Evolutionary conservation across 2,888 invertebrate species (phyloP).

Genomic region (Norana najaformis): DNA sequence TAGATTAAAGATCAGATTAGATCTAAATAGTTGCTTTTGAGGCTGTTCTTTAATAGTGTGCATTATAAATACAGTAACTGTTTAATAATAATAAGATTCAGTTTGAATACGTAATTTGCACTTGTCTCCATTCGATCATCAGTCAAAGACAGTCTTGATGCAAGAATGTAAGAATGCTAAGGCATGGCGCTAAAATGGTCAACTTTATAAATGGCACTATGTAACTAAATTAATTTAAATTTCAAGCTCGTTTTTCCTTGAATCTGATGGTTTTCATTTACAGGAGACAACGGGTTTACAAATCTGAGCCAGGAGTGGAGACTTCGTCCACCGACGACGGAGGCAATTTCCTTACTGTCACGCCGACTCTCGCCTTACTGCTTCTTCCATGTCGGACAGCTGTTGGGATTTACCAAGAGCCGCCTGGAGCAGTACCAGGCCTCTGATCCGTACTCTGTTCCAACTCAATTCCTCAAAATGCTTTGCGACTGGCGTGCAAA

Average conservation of each 20-base stretch:
- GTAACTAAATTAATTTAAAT: neutral
- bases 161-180: neutral
- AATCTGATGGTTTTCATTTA: neutral
- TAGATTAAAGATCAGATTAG: neutral
- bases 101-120: neutral
- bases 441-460: neutral
- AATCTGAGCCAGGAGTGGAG: neutral
- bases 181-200: neutral
- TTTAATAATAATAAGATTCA: neutral
- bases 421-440: conserved; percentile 22
- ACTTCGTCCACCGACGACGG: neutral
- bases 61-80: neutral
- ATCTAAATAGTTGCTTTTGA: neutral
- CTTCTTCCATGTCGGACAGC: neutral
- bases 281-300: neutral
- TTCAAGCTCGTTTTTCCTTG: neutral
- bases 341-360: neutral
- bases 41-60: neutral
- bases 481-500: neutral
- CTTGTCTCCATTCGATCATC: neutral
- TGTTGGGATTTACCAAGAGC: neutral
- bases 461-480: neutral
- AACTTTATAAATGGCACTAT: neutral
- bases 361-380: neutral
- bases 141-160: neutral